These are phyloP conservation scores for Nudaria mundana DNA, from an alignment of 2,888 invertebrate species.

Conservation along the genomic window DNA sequence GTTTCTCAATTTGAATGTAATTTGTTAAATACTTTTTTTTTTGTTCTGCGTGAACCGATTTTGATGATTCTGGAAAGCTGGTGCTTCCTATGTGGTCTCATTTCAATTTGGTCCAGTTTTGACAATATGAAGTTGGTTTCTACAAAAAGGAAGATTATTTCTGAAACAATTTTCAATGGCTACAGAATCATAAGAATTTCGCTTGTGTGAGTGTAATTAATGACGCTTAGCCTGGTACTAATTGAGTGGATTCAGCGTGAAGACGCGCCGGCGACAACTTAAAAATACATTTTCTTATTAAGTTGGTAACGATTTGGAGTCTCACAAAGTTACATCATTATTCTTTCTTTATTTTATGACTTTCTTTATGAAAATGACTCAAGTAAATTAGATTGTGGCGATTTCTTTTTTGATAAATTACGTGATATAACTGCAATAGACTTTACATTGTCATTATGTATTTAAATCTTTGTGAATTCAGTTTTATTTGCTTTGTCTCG, in stretches of 20 bases:
- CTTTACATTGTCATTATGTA: too few species aligned
- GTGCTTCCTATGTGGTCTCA: too few species aligned
- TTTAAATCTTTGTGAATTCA: too few species aligned
- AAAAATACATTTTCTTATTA: slow-evolving; percentile 69
- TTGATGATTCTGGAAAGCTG: too few species aligned
- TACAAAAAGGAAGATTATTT: too few species aligned
- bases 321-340: slow-evolving; percentile 28
- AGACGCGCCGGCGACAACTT: slow-evolving; percentile 69
- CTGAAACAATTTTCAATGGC: neutral
- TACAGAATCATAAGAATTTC: neutral
- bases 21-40: too few species aligned
- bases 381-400: neutral
- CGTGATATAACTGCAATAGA: too few species aligned
- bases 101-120: too few species aligned
- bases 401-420: neutral
- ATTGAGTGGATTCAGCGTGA: slow-evolving; percentile 62
- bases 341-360: slow-evolving; percentile 10
- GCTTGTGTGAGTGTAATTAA: slow-evolving; percentile 35
- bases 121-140: too few species aligned
- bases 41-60: too few species aligned
- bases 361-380: slow-evolving; percentile 3
- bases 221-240: slow-evolving; percentile 53
- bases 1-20: too few species aligned
- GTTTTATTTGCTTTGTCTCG: too few species aligned
- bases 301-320: slow-evolving; percentile 51